Evolutionary conservation across 1,140 invertebrate genomes (phyloP), one percentile per base, ranked within the genome.

Genomic region (Drosophila dunni): DNA sequence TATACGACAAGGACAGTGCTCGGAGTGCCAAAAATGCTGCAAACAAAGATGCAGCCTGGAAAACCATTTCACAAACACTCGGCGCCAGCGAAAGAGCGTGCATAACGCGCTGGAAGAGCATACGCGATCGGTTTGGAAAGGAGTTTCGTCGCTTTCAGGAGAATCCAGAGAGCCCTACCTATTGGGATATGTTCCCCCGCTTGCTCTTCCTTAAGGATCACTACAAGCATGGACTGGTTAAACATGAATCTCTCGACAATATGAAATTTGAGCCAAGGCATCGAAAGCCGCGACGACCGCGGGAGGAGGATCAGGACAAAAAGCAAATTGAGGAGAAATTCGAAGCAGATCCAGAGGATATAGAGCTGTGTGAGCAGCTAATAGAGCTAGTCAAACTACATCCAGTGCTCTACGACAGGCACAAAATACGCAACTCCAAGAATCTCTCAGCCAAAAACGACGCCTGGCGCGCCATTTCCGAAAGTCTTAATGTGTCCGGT

Each of bases 31-130:
- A 80, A 44, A 91, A 85, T 78, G 79, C 90, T 0, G 70, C 75
- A 1, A 60, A 66, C 8, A 91, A 91, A 38, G 86, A 91, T 24
- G 83, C 81, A 0, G 86, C 84, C 13, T 91, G 90, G 90, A 86
- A 89, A 48, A 62, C 78, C 0, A 85, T 85, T 11, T 91, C 90
- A 5, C 24, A 46, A 7, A 81, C 76, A 54, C 8, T 90, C 24
- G 75, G 75, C 1, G 82, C 83, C 36, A 81, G 83, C 7, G 89
- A 91, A 34, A 48, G 90, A 0, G 90, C 90, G 11, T 91, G 90
- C 53, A 91, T 90, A 2, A 91, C 90, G 6, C 74, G 90, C 7
- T 91, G 90, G 90, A 91, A 91, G 54, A 90, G 86, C 40, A 75
- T 91, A 29, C 65, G 90, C 0, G 90, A 91, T 61, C 74, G 90